Evolutionary conservation across 2,113 vertebrate genomes (phyloP), one percentile per base, ranked within the genome.

Genomic region (Hemichromis elongatus): DNA sequence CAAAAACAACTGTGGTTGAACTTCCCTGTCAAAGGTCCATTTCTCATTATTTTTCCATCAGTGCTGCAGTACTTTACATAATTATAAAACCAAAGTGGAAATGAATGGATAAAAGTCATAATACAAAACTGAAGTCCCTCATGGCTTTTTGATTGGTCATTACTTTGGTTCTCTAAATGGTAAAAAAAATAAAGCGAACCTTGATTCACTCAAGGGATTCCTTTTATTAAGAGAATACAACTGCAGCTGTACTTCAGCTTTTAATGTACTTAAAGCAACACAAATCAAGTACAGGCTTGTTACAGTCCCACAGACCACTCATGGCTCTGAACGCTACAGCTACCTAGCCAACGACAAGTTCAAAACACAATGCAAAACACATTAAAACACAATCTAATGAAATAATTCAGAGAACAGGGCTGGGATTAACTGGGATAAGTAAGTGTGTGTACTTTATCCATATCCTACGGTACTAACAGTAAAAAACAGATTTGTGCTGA

Each of bases 211-310:
- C n/a, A 77, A 83, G 77, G 21, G 42, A 63, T 77, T 84, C 26
- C 30, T 82, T 83, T 80, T 12, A 35, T 50, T 50, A 66, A 16
- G 37, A 83, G 61, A 73, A 53, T 11, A 7, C 19, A 5, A 28
- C 47, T 28, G 63, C 59, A 86, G 77, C 80, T 81, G 82, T 21
- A 40, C 70, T 35, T 84, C 54, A 70, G 61, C 47, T 26, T 81
- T 90, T 78, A 86, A 87, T 59, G 54, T 28, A 82, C 18, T 77
- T 77, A 81, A 82, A 35, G 40, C n/a, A 78, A 55, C 19, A 84
- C 45, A 84, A 79, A 89, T 81, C 8, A 84, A 80, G 75, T 80
- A 42, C 84, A 87, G 84, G 28, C 47, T 61, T 2, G 24, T 45
- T 80, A 3, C 26, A 54, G 28, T 66, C 75, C 55, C 28, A 42